A percentile compares a stretch with the other conserved stretches of the same genome.
Evolutionary conservation across 1,140 invertebrate species (phyloP).

Genomic region (Stegodyphus mimosarum): DNA sequence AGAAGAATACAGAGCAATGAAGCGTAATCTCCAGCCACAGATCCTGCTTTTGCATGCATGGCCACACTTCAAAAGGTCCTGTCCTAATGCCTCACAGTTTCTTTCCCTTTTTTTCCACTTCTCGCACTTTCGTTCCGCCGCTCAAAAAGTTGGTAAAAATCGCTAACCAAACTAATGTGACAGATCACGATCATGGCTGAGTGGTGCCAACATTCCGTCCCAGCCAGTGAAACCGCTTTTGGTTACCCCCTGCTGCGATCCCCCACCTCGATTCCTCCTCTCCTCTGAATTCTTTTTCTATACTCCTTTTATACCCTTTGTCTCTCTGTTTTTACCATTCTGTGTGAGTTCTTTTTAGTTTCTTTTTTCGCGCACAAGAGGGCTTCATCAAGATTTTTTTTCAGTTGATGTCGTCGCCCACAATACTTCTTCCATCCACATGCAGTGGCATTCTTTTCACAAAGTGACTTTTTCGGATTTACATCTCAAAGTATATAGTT

Average conservation of each 20-base stretch:
- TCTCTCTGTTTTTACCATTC: slow-evolving; percentile 51
- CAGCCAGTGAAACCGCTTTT: slow-evolving; percentile 43
- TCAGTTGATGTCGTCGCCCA: background rate
- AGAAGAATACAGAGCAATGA: slow-evolving; percentile 50
- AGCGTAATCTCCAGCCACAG: slow-evolving; percentile 52
- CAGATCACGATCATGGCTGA: slow-evolving; percentile 47
- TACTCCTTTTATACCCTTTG: too few species aligned
- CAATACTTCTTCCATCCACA: too few species aligned
- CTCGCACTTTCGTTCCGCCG: slow-evolving; percentile 24
- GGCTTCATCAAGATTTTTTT: slow-evolving; percentile 47
- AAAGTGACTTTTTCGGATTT: too few species aligned
- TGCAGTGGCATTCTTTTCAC: too few species aligned
- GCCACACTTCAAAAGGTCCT: slow-evolving; percentile 54
- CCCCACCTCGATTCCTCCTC: slow-evolving; percentile 14
- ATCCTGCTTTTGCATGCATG: slow-evolving; percentile 60
- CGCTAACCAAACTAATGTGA: slow-evolving; percentile 61
- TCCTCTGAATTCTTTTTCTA: slow-evolving; percentile 26
- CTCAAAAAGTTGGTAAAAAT: slow-evolving; percentile 59
- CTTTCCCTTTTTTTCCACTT: slow-evolving; percentile 5
- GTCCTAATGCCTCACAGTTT: slow-evolving; percentile 26
- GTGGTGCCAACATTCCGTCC: slow-evolving; percentile 59
- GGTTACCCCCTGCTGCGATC: slow-evolving; percentile 4
- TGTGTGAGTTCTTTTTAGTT: slow-evolving; percentile 10
- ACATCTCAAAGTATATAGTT: too few species aligned
- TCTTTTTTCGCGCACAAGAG: slow-evolving; percentile 35